Evolutionary conservation across 2,888 invertebrate species (phyloP).

Genomic region (Ptilodon capucinus): DNA sequence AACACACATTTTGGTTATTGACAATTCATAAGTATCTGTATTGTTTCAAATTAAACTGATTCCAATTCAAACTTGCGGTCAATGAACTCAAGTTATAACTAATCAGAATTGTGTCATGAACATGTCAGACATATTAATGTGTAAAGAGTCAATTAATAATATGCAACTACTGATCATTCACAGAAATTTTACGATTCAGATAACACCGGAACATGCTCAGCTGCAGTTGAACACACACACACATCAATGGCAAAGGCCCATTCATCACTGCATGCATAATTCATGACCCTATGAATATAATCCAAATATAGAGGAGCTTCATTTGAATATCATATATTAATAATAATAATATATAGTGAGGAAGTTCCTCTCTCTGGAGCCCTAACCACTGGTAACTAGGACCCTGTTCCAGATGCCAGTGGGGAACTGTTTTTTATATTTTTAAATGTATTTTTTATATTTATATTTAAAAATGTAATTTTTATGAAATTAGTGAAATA

Average conservation of each 20-base stretch:
- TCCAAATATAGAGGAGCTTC: constrained; percentile 9
- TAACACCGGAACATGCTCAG: constrained; percentile 47
- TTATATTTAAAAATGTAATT: no score
- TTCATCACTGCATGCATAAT: constrained; percentile 70
- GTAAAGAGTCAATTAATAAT: constrained; percentile 11
- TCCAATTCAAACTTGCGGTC: no score
- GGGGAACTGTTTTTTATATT: no score
- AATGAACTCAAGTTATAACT: not conserved
- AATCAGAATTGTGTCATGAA: not conserved
- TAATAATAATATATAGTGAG: no score
- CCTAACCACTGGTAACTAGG: no score
- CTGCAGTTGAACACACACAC: constrained; percentile 40
- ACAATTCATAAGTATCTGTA: no score
- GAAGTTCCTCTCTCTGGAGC: no score
- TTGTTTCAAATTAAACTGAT: no score
- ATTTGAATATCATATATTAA: constrained; percentile 19
- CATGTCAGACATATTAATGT: constrained; percentile 23
- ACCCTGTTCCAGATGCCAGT: no score
- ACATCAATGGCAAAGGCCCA: constrained; percentile 53
- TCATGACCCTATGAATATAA: constrained; percentile 35
- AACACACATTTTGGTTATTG: no score
- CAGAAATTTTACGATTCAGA: constrained; percentile 47
- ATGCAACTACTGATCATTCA: constrained; percentile 40
- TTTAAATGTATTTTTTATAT: no score
- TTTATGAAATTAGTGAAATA: no score